Percentiles rank a stretch among this genome's conserved stretches.
Conservation (phyloP, 2,888 invertebrate genomes). For the Leucophenga montana region DNA sequence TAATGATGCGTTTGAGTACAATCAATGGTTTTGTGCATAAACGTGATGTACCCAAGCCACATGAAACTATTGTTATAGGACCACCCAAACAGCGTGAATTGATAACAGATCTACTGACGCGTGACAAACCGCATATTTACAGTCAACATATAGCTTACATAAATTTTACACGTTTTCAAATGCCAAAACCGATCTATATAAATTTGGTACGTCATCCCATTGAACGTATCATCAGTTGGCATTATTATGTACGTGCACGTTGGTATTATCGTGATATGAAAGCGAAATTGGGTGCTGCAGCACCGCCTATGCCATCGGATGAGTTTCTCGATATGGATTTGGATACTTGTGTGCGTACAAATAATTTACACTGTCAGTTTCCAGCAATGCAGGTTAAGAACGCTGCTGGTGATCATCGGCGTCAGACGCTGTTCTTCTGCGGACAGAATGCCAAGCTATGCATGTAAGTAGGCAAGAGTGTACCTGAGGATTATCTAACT, state of each 20-base stretch:
- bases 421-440: conserved; percentile 91
- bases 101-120: conserved; percentile 78
- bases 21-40: conserved; percentile 71
- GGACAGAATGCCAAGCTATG: conserved; percentile 86
- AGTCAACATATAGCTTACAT: conserved; percentile 92
- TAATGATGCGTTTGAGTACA: conserved; percentile 78
- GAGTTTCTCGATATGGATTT: conserved; percentile 89
- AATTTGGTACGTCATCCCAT: conserved; percentile 92
- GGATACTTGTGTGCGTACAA: conserved; percentile 86
- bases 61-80: conserved; percentile 85
- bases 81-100: conserved; percentile 84
- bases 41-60: conserved; percentile 85
- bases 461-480: conserved; percentile 77
- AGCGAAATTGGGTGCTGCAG: conserved; percentile 77
- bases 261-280: conserved; percentile 85
- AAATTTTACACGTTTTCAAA: conserved; percentile 85
- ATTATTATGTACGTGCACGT: conserved; percentile 90
- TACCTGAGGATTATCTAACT: background rate
- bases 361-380: conserved; percentile 86
- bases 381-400: conserved; percentile 85
- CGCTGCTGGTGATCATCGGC: conserved; percentile 87
- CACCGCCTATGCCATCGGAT: conserved; percentile 59
- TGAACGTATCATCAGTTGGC: conserved; percentile 92
- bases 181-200: conserved; percentile 89
- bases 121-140: conserved; percentile 85